Evolutionary conservation across 2,113 vertebrate genomes (phyloP), one percentile per base, ranked within the genome.

Genomic region (Aegithalos caudatus): DNA sequence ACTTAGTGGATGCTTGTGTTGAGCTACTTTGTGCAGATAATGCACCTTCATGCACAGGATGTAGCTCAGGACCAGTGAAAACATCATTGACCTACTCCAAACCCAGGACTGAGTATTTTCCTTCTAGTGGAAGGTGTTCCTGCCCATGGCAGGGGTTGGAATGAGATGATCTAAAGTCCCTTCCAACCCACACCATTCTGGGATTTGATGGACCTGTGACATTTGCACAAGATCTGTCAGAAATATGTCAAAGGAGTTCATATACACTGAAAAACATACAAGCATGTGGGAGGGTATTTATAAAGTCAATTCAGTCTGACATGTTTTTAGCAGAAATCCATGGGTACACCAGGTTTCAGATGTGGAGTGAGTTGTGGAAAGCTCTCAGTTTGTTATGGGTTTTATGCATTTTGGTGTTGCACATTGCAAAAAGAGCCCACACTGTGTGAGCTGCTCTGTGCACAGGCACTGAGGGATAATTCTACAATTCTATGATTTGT

Each of bases 271-370:
- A 72, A 87, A 79, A 10, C 21, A 45, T 12, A n/a, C 1, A 2
- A 35, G 31, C 19, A 67, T 1, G 1, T 42, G 12, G 42, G 42
- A 64, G 18, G 21, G 14, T 9, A 29, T 76, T 81, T 50, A 25
- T 15, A 19, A 62, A 84, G 28, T 9, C 37, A 14, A 13, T 11
- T 31, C 37, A 65, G 14, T 29, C 29, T n/a, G 33, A 33, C 27
- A 5, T 5, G 4, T 14, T 35, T 65, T 40, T 25, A 42, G 1
- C 28, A 53, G 50, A n/a, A 73, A 61, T 70, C 45, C 56, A 37
- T 1, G 5, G 37, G 25, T 25, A n/a, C 2, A 0, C 5, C 8
- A 11, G 12, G 18, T 64, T 51, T 71, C 65, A 54, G 57, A 8
- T 14, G 24, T 23, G 14, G 14, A 17, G 16, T 44, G 47, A 48